Percentiles rank a stretch among this genome's conserved stretches.
Conservation (phyloP, 2,888 invertebrate genomes). For the Blomia tropicalis region DNA sequence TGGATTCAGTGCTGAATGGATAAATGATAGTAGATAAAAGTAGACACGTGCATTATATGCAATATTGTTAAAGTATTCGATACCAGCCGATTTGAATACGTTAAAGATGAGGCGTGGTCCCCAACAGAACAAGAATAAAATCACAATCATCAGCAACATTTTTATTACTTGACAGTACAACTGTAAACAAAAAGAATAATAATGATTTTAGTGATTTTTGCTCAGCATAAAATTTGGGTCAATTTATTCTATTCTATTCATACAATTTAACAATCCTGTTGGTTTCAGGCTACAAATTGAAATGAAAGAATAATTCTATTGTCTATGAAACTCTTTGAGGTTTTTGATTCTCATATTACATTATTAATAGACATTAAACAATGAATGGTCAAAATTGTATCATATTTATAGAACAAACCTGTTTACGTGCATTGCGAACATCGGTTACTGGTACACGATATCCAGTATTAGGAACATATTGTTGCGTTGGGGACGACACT, state of each 20-base stretch:
- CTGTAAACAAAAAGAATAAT: slow-evolving; percentile 13
- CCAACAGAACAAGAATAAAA: slow-evolving; percentile 41
- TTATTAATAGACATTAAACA: too few relatives aligned
- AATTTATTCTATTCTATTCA: not conserved
- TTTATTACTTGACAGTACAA: slow-evolving; percentile 39
- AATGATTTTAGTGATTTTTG: not conserved
- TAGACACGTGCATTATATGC: slow-evolving; percentile 35
- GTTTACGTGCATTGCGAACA: slow-evolving; percentile 24
- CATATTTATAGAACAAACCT: slow-evolving; percentile 15
- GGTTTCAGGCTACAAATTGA: not conserved
- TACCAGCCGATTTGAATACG: slow-evolving; percentile 35
- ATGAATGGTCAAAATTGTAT: too few relatives aligned
- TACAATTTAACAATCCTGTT: not conserved
- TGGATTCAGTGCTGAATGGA: slow-evolving; percentile 37
- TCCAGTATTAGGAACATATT: not conserved
- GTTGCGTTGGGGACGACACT: not conserved
- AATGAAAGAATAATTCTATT: too few relatives aligned
- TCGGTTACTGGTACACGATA: slow-evolving; percentile 22
- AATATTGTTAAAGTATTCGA: slow-evolving; percentile 32
- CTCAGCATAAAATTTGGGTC: too few relatives aligned
- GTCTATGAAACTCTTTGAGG: too few relatives aligned
- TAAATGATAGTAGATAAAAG: slow-evolving; percentile 35
- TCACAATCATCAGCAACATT: slow-evolving; percentile 41
- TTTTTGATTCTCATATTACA: too few relatives aligned
- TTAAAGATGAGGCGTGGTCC: slow-evolving; percentile 40